Percentiles rank a stretch among this genome's conserved stretches.
Evolutionary conservation across 2,797 vertebrate genomes (phyloP).

Genomic region (Propithecus deckenii): DNA sequence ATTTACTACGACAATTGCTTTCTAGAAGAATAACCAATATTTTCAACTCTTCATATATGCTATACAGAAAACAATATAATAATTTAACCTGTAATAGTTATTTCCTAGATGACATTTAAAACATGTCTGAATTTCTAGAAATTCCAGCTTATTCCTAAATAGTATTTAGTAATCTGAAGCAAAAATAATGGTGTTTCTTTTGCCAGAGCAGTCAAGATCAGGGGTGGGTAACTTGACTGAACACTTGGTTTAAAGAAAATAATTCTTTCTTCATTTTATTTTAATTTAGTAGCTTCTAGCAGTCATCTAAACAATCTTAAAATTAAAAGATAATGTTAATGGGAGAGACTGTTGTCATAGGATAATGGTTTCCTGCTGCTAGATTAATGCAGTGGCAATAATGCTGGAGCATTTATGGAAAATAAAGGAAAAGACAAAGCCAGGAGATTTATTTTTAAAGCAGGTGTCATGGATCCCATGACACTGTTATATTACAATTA

Average conservation of each 20-base stretch:
- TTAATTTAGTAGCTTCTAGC: slow-evolving; percentile 87
- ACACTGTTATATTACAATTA: slow-evolving; percentile 83
- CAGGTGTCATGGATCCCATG: slow-evolving; percentile 84
- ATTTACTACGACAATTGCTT: slow-evolving; percentile 72
- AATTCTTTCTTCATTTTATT: slow-evolving; percentile 83
- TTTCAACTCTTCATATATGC: slow-evolving; percentile 75
- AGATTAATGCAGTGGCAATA: slow-evolving; percentile 85
- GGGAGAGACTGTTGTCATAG: slow-evolving; percentile 85
- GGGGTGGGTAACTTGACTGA: slow-evolving; percentile 70
- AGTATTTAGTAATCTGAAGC: slow-evolving; percentile 74
- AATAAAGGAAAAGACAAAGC: slow-evolving; percentile 85
- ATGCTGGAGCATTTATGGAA: slow-evolving; percentile 85
- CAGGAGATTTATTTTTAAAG: slow-evolving; percentile 85
- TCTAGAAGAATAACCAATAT: slow-evolving; percentile 74
- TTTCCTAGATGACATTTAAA: slow-evolving; percentile 73
- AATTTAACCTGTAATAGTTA: slow-evolving; percentile 78
- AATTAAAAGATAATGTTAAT: slow-evolving; percentile 89
- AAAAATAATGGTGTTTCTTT: slow-evolving; percentile 76
- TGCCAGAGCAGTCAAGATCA: slow-evolving; percentile 65
- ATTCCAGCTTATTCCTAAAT: slow-evolving; percentile 51
- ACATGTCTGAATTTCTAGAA: slow-evolving; percentile 67
- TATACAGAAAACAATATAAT: slow-evolving; percentile 71
- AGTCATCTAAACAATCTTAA: slow-evolving; percentile 86
- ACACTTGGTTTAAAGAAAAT: slow-evolving; percentile 77
- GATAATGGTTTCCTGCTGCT: slow-evolving; percentile 87